Evolutionary conservation across 2,888 invertebrate genomes (phyloP).

Genomic region (Ornithoptera priamus): DNA sequence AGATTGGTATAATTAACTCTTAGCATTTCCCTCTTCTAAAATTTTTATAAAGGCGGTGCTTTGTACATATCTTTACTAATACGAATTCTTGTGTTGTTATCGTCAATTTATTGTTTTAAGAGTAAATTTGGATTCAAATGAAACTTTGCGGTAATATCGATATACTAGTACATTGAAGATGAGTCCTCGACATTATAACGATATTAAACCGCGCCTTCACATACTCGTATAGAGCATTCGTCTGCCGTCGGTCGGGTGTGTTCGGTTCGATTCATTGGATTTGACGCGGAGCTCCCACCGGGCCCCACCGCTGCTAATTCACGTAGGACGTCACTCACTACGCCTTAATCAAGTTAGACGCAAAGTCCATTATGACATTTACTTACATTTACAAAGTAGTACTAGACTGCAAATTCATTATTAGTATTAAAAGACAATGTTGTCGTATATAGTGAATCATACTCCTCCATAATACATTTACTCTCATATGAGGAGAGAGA

Average conservation of each 20-base stretch:
- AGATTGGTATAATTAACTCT: no score
- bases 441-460: no score
- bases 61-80: no score
- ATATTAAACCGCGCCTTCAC: conserved; percentile 4
- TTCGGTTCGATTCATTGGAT: conserved; percentile 19
- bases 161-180: neutral
- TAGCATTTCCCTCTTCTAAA: no score
- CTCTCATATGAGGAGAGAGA: no score
- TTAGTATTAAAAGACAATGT: no score
- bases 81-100: no score
- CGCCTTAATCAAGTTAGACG: conserved; percentile 1
- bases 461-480: no score
- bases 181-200: neutral
- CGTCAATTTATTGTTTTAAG: neutral
- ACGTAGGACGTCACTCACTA: conserved; percentile 7
- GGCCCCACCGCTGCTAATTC: conserved; percentile 2
- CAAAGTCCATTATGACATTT: conserved; percentile 15
- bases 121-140: neutral
- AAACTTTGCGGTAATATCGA: neutral
- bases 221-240: conserved; percentile 1
- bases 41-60: no score
- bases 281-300: conserved; percentile 12
- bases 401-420: no score
- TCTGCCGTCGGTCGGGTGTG: neutral
- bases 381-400: neutral